Conservation (phyloP, 2,888 invertebrate genomes). For the Trissolcus japonicus region DNA sequence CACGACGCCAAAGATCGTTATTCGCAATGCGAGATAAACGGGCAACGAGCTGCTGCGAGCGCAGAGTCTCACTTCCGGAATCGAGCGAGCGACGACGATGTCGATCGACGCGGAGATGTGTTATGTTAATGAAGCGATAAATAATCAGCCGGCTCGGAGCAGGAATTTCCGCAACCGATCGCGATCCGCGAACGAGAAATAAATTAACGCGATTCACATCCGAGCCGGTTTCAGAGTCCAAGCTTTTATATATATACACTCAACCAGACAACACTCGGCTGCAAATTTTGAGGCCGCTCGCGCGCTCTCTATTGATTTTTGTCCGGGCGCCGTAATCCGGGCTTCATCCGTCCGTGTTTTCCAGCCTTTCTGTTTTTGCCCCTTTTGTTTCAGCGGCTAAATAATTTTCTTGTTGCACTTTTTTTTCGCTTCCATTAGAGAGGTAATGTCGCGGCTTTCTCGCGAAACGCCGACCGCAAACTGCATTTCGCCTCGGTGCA, state of each 20-base stretch:
- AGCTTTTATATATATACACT: not conserved
- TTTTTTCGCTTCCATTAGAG: conserved; percentile 39
- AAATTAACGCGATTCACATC: conserved; percentile 23
- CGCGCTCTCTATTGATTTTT: conserved; percentile 19
- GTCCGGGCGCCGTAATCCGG: conserved; percentile 8
- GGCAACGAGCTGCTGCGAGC: conserved; percentile 20
- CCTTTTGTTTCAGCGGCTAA: conserved; percentile 1
- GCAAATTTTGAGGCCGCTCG: conserved; percentile 3
- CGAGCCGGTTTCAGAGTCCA: not conserved
- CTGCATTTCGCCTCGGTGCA: conserved; percentile 24
- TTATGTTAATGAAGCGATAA: conserved; percentile 58
- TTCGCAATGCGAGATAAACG: conserved; percentile 48
- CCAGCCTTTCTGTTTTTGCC: conserved; percentile 2
- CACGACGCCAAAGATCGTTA: conserved; percentile 50
- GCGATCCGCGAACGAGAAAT: conserved; percentile 18
- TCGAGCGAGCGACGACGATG: conserved; percentile 43
- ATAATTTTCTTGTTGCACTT: conserved; percentile 9
- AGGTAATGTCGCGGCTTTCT: conserved; percentile 54
- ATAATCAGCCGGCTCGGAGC: conserved; percentile 31
- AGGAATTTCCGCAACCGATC: conserved; percentile 31
- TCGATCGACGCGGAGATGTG: conserved; percentile 54
- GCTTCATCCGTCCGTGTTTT: conserved; percentile 7
- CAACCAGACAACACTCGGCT: conserved; percentile 8
- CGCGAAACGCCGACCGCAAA: conserved; percentile 38
- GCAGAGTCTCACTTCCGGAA: conserved; percentile 44